Evolutionary conservation across 2,888 invertebrate species (phyloP).

Genomic region (Cyaniris semiargus): DNA sequence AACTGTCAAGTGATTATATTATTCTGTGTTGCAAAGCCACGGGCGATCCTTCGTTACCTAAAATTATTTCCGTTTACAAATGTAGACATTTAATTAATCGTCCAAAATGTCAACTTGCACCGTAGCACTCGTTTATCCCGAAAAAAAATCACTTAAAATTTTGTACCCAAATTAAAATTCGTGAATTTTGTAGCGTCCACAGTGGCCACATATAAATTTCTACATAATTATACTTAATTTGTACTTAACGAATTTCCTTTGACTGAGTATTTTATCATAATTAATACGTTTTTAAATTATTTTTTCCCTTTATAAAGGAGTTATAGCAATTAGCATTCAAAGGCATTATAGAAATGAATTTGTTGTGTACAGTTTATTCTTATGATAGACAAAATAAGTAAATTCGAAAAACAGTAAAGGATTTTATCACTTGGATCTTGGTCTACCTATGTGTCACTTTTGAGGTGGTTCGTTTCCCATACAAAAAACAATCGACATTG

Average conservation of each 20-base stretch:
- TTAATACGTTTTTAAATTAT: slow-evolving; percentile 35
- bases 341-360: too few relatives aligned
- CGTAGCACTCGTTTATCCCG: slow-evolving; percentile 53
- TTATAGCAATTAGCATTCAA: too few relatives aligned
- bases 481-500: too few relatives aligned
- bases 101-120: slow-evolving; percentile 36
- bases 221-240: slow-evolving; percentile 62
- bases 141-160: slow-evolving; percentile 64
- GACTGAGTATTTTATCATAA: slow-evolving; percentile 43
- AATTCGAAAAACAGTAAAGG: not conserved
- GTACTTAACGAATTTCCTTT: slow-evolving; percentile 49
- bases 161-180: slow-evolving; percentile 71
- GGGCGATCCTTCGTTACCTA: too few relatives aligned
- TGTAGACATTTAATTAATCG: not conserved
- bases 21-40: too few relatives aligned
- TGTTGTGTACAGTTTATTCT: not conserved
- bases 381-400: not conserved
- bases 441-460: not conserved
- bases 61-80: too few relatives aligned
- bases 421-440: not conserved
- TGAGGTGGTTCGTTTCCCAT: too few relatives aligned
- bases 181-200: slow-evolving; percentile 61
- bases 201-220: slow-evolving; percentile 54
- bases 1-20: too few relatives aligned
- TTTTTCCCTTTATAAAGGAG: not conserved